Conservation (phyloP, 2,888 invertebrate species). For the Agrotis segetum region DNA sequence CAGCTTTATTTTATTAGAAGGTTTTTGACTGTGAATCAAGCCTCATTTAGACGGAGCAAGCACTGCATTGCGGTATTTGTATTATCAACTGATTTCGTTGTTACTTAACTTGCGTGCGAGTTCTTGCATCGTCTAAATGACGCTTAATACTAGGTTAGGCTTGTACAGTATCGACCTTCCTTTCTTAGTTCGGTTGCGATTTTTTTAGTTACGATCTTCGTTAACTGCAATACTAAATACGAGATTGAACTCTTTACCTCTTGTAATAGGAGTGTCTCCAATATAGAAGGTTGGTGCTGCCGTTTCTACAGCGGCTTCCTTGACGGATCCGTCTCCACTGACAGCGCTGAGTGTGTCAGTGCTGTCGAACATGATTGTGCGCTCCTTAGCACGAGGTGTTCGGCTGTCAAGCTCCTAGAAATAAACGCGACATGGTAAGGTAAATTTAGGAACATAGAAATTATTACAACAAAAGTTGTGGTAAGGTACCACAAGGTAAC, state of each 20-base stretch:
- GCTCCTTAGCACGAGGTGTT: constrained; percentile 84
- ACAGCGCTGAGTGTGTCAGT: constrained; percentile 88
- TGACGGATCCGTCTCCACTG: constrained; percentile 85
- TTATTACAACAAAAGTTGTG: neutral
- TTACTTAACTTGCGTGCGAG: too few relatives aligned
- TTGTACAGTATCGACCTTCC: too few relatives aligned
- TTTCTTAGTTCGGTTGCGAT: too few relatives aligned
- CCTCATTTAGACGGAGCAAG: too few relatives aligned
- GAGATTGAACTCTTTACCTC: constrained; percentile 71
- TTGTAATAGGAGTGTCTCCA: constrained; percentile 87
- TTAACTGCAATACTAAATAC: neutral
- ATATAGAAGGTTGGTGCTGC: constrained; percentile 89
- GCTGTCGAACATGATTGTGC: constrained; percentile 89
- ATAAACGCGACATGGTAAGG: neutral
- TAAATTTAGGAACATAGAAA: neutral
- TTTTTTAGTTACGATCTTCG: too few relatives aligned
- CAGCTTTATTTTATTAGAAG: too few relatives aligned
- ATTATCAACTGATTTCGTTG: too few relatives aligned
- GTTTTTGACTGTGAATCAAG: too few relatives aligned
- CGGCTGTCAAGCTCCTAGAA: constrained; percentile 84
- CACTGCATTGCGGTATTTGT: too few relatives aligned
- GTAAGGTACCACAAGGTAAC: neutral
- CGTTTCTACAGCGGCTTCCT: constrained; percentile 82
- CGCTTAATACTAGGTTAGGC: too few relatives aligned
- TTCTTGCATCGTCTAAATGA: too few relatives aligned